Evolutionary conservation across 2,113 vertebrate species (phyloP).

Genomic region (Herpetotheres cachinnans): DNA sequence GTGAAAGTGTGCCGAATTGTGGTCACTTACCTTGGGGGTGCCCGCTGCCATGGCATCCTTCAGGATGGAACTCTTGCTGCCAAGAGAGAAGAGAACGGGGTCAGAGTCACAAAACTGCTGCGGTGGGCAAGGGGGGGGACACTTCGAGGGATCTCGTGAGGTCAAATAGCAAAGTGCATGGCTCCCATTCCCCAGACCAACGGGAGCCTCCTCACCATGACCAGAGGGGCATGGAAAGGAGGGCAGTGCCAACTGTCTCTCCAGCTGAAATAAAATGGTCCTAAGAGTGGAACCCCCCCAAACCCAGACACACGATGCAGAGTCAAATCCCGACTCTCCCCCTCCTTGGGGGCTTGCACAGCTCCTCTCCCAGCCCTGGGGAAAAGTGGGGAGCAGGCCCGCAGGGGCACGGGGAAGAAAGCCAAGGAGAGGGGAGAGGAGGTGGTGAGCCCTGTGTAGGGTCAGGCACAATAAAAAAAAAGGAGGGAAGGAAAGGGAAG

Average conservation of each 20-base stretch:
- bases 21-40: conserved; percentile 92
- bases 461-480: neutral
- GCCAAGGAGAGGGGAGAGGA: neutral
- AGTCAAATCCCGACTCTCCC: neutral
- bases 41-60: conserved; percentile 90
- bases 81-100: conserved; percentile 70
- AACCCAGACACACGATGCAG: neutral
- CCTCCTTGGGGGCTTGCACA: neutral
- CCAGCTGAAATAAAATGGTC: neutral
- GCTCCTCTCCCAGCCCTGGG: neutral
- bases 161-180: neutral
- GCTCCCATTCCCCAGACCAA: neutral
- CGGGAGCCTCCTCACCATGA: neutral
- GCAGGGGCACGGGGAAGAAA: neutral
- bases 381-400: neutral
- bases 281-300: neutral
- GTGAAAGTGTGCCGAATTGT: neutral
- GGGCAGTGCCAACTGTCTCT: neutral
- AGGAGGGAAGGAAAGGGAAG: neutral
- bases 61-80: conserved; percentile 90
- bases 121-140: neutral
- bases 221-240: fast-evolving
- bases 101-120: conserved; percentile 29
- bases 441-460: neutral
- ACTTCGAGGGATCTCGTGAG: neutral